Evolutionary conservation across 2,113 vertebrate species (phyloP), one percentile per base, ranked within the genome.

Genomic region (Triplophysa rosa): DNA sequence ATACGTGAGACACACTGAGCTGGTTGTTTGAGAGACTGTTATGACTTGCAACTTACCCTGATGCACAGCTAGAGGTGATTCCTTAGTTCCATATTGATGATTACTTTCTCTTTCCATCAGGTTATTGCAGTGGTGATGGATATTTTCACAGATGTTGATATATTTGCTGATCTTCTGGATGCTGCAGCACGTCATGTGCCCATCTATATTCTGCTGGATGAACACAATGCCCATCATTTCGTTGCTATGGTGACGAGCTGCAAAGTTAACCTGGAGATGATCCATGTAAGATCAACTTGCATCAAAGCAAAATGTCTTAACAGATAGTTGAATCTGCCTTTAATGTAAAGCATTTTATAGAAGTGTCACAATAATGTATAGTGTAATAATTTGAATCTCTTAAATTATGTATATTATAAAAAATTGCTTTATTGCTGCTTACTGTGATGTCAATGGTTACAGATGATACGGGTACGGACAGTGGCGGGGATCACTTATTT

Each of bases 101-200:
- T 80, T n/a, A 77, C 66, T 16, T 21, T 14, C 16, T 84, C 80
- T 87, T 26, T 67, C 78, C 40, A 17, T 26, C 82, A 99, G 98
- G 97, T 99, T 80, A 95, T 99, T 61, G 98, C 95, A 0, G 92
- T 99, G 19, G 98, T 98, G 83, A 99, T 99, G 98, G 98, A 99
- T 83, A 85, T 92, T 77, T 99, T 99, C 87, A 99, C 98, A 0
- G 98, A 99, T 0, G 92, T 99, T 80, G 97, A 99, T 84, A 92
- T 99, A 82, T 95, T 99, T 19, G 70, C 90, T 0, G 98, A 99
- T 75, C 94, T 99, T 45, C 74, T 99, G 84, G 95, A 97, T 0
- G 95, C 95, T 0, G 94, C 97, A 0, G 90, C 91, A 0, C 96
- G 95, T 17, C 92, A 95, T 0, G 92, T 99, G n/a, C 95, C 98